phyloP scores from a whole-genome alignment of 1,140 invertebrate species.

The Cryptotermes secundus region DNA sequence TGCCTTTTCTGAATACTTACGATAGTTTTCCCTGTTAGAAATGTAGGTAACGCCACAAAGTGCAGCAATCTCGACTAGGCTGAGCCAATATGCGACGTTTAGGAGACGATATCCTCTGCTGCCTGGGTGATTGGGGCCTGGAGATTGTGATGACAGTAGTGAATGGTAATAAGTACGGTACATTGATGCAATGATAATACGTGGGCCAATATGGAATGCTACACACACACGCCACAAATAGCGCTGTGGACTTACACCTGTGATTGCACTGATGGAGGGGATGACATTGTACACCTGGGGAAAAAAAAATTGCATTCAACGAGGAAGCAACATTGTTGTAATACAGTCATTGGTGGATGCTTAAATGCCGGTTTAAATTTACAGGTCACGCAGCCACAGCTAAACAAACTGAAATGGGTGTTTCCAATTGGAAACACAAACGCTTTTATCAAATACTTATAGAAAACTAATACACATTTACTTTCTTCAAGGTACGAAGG shows the following conservation, averaged over 20 bases:
- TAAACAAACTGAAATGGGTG: too few species aligned
- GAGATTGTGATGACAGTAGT: conserved; percentile 49
- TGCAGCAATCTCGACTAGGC: conserved; percentile 78
- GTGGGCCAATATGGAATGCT: conserved; percentile 84
- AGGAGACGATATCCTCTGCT: conserved; percentile 55
- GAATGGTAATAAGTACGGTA: conserved; percentile 79
- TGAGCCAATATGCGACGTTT: conserved; percentile 78
- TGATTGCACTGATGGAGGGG: conserved; percentile 89
- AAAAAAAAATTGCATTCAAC: conserved; percentile 30
- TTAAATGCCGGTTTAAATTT: too few species aligned
- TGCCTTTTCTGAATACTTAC: conserved; percentile 63
- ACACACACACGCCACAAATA: conserved; percentile 91
- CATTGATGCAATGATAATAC: conserved; percentile 79
- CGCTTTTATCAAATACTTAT: too few species aligned
- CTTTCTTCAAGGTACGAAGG: too few species aligned
- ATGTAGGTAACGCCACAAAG: conserved; percentile 88
- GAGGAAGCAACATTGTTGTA: too few species aligned
- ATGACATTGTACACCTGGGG: conserved; percentile 87
- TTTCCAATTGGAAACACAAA: too few species aligned
- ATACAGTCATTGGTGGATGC: too few species aligned
- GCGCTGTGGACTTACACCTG: conserved; percentile 84
- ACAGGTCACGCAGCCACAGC: too few species aligned
- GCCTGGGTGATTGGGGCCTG: background rate
- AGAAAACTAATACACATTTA: too few species aligned
- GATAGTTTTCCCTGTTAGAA: conserved; percentile 92